Evolutionary conservation across 2,888 invertebrate genomes (phyloP), one percentile per base, ranked within the genome.

Genomic region (Malacosoma neustria): DNA sequence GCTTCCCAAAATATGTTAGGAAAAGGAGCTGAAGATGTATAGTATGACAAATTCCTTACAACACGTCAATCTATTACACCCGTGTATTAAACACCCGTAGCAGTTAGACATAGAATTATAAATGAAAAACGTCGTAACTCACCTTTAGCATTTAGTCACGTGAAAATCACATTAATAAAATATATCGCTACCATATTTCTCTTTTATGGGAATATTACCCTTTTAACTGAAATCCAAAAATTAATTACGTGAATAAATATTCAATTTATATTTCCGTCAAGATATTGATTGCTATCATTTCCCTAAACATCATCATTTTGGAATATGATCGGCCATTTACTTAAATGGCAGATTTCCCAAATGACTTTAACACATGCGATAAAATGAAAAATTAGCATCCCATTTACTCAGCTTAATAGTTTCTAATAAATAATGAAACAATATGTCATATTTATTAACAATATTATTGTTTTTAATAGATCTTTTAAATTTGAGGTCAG

Each of bases 361-460:
- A 54, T 46, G 48, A 49, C 49, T 49, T 42, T 42, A 42, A 39
- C 44, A 34, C 54, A 54, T 51, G 56, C 51, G 42, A 22, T 22
- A 5, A 3, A 22, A 22, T 22, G 22, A 22, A 22, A 41, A 14
- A 35, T 46, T 49, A 9, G 34, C n/a, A 22, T 38, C 15, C 6
- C 29, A 33, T 13, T 13, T 22, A 36, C 15, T 11, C 13, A 22
- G 14, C 11, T 11, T 9, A 31, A 31, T 5, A 5, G 4, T 12
- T 6, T 31, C 12, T 12, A n/a, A 12, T 2, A 29, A 1, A n/a
- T n/a, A n/a, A 31, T 4, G 12, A 31, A 31, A 31, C 4, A 11
- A 31, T n/a, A n/a, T 12, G 11, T 31, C 5, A 31, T n/a, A 31
- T 31, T 31, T n/a, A 7, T 31, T 1, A 11, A 31, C n/a, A 31